phyloP scores from a whole-genome alignment of 2,888 invertebrate genomes.

The Aelia acuminata region DNA sequence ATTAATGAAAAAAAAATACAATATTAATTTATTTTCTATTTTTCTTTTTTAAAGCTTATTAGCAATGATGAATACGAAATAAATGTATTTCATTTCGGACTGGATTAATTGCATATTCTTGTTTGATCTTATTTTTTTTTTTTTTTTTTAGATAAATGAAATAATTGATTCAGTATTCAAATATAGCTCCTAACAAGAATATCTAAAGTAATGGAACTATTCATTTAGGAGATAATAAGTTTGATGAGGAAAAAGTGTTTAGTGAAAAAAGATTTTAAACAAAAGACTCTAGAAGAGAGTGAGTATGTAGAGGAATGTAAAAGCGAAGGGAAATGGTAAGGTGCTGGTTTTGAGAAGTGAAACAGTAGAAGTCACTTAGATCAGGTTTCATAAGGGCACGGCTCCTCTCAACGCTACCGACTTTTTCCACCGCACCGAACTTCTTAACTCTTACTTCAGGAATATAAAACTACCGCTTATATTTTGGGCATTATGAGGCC shows the following conservation, averaged over 20 bases:
- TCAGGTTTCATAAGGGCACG: neutral
- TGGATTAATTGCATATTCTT: too few relatives aligned
- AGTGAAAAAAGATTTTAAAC: too few relatives aligned
- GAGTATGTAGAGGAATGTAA: neutral
- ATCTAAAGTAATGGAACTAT: neutral
- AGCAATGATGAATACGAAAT: too few relatives aligned
- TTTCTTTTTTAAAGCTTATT: too few relatives aligned
- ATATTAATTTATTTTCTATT: too few relatives aligned
- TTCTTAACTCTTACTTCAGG: neutral
- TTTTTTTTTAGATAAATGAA: too few relatives aligned
- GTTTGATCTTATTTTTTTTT: too few relatives aligned
- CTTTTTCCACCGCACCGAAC: neutral
- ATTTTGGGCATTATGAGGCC: neutral
- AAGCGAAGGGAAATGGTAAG: neutral
- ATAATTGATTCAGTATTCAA: too few relatives aligned
- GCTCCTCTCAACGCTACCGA: neutral
- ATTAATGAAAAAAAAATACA: too few relatives aligned
- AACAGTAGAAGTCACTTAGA: constrained; percentile 30
- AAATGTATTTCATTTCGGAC: too few relatives aligned
- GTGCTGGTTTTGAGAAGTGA: neutral
- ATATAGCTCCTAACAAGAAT: neutral
- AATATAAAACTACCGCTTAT: neutral
- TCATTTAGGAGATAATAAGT: neutral
- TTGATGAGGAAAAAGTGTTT: too few relatives aligned
- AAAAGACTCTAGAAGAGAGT: neutral